Evolutionary conservation across 1,140 invertebrate genomes (phyloP).

Genomic region (Meloidogyne floridensis): DNA sequence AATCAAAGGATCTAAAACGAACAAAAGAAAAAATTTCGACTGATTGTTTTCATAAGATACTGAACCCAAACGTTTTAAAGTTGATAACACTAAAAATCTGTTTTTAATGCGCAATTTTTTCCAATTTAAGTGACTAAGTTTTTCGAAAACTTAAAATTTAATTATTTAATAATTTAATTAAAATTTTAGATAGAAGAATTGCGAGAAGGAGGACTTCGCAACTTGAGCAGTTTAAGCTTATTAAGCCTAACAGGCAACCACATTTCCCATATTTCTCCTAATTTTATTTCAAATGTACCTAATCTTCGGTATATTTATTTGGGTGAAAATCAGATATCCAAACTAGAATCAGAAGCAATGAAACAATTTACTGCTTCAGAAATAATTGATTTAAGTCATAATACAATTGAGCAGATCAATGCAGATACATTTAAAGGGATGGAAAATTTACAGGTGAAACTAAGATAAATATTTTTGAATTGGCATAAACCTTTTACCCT

Average conservation of each 20-base stretch:
- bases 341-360: conserved; percentile 49
- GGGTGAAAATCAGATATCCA: conserved; percentile 54
- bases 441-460: conserved; percentile 51
- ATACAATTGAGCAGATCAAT: conserved; percentile 56
- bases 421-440: conserved; percentile 56
- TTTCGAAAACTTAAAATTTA: neutral
- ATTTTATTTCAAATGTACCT: conserved; percentile 51
- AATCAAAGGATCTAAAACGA: no score
- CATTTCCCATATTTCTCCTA: conserved; percentile 56
- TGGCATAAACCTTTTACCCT: no score
- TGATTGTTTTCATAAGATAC: no score
- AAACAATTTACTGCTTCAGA: conserved; percentile 56
- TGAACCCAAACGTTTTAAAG: no score
- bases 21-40: no score
- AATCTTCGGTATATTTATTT: conserved; percentile 62
- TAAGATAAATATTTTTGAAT: no score
- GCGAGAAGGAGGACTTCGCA: conserved; percentile 45
- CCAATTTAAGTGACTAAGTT: neutral
- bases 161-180: neutral
- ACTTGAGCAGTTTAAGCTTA: conserved; percentile 59
- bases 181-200: conserved; percentile 58
- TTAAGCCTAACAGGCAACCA: conserved; percentile 61
- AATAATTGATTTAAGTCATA: conserved; percentile 64
- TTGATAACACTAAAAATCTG: no score
- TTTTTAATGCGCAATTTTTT: no score